phyloP scores from a whole-genome alignment of 2,888 invertebrate genomes.

The Nemotelus pantherinus region DNA sequence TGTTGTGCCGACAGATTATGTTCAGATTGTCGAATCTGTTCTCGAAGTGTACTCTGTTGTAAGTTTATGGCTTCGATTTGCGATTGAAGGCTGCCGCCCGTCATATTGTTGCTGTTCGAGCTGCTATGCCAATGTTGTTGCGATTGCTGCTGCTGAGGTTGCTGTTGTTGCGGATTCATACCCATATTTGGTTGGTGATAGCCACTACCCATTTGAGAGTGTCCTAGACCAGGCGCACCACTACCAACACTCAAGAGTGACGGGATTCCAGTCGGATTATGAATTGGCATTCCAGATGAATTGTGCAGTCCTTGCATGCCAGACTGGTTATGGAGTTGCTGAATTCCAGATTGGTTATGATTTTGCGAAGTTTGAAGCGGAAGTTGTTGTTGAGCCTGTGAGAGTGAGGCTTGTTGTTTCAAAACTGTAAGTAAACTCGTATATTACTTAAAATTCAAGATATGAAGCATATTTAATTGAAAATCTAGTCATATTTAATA shows the following conservation, averaged over 20 bases:
- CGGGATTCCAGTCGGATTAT: neutral
- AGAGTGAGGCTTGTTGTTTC: slow-evolving; percentile 73
- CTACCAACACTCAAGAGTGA: neutral
- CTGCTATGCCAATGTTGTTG: slow-evolving; percentile 51
- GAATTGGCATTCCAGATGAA: neutral
- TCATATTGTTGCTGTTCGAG: slow-evolving; percentile 47
- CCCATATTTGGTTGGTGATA: slow-evolving; percentile 1
- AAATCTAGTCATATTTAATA: neutral
- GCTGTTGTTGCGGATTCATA: slow-evolving; percentile 28
- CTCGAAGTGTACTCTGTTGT: slow-evolving; percentile 85
- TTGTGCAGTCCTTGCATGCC: slow-evolving; percentile 3
- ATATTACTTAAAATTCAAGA: slow-evolving; percentile 44
- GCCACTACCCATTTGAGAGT: neutral
- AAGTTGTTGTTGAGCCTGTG: slow-evolving; percentile 57
- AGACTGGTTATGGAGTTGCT: neutral
- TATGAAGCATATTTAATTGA: neutral
- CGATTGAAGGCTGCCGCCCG: slow-evolving; percentile 58
- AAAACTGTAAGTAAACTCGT: slow-evolving; percentile 73
- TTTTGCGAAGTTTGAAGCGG: slow-evolving; percentile 46
- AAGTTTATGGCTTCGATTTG: slow-evolving; percentile 73
- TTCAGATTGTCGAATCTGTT: slow-evolving; percentile 95
- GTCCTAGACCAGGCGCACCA: neutral
- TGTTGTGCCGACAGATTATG: slow-evolving; percentile 96
- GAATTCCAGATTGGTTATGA: neutral
- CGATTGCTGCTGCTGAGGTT: slow-evolving; percentile 41